Evolutionary conservation across 2,797 vertebrate species (phyloP).

Genomic region (Thamnophis elegans): DNA sequence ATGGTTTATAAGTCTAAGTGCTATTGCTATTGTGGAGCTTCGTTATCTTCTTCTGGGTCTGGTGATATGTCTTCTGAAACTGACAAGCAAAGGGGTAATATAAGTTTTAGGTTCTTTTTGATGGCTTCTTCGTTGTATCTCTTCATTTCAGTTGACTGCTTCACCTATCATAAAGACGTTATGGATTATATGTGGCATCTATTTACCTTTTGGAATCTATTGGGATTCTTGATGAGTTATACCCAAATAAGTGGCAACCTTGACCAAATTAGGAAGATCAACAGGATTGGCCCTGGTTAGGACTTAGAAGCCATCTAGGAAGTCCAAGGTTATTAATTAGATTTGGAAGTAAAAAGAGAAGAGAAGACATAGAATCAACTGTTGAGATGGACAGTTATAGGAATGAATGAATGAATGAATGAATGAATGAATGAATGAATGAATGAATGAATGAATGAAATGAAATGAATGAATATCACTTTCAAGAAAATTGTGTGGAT

Average conservation of each 20-base stretch:
- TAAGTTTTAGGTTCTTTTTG: background rate
- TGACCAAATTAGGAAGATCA: background rate
- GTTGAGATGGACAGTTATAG: background rate
- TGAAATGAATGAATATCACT: background rate
- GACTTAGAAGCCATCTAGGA: background rate
- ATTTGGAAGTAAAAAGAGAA: background rate
- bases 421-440: too few relatives aligned
- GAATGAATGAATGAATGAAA: too few relatives aligned
- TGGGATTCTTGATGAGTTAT: background rate
- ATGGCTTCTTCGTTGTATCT: background rate
- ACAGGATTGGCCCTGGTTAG: background rate
- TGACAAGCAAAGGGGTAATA: background rate
- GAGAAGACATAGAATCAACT: background rate
- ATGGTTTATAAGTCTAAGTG: too few relatives aligned
- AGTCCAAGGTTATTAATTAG: background rate
- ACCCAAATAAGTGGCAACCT: background rate
- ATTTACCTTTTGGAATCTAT: background rate
- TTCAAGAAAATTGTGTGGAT: background rate
- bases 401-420: too few relatives aligned
- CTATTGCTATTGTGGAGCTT: background rate
- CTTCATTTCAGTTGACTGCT: background rate
- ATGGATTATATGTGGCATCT: background rate
- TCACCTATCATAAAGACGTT: background rate
- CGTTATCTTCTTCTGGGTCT: background rate
- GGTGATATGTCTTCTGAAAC: background rate